These are phyloP conservation scores for Exephanes ischioxanthus DNA, from an alignment of 2,888 invertebrate genomes.

Conservation along the genomic window DNA sequence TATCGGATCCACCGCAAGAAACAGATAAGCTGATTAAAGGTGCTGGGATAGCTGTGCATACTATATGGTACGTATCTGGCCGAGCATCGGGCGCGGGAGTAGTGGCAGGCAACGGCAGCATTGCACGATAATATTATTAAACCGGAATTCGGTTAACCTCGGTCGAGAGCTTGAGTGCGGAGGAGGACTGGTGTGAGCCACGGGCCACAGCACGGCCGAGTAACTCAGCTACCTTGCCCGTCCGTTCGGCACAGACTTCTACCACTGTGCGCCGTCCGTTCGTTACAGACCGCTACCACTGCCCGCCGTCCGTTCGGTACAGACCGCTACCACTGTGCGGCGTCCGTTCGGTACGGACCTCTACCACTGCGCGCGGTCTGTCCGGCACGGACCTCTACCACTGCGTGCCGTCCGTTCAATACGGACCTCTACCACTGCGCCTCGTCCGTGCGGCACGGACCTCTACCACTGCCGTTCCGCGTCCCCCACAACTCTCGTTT, in stretches of 20 bases:
- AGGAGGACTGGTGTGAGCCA: slow-evolving; percentile 31
- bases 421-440: slow-evolving; percentile 21
- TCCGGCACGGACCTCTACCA: too few relatives aligned
- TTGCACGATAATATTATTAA: slow-evolving; percentile 67
- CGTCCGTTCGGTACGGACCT: too few relatives aligned
- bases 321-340: slow-evolving; percentile 32
- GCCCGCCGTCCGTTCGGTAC: slow-evolving; percentile 24
- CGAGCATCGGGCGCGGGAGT: slow-evolving; percentile 32
- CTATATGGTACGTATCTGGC: slow-evolving; percentile 32
- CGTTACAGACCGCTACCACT: slow-evolving; percentile 45
- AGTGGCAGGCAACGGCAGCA: slow-evolving; percentile 35
- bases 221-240: slow-evolving; percentile 42
- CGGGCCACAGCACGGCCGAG: slow-evolving; percentile 22
- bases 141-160: slow-evolving; percentile 70
- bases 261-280: slow-evolving; percentile 33
- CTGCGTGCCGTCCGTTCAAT: slow-evolving; percentile 31
- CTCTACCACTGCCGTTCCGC: background rate
- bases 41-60: slow-evolving; percentile 34
- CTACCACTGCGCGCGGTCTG: too few relatives aligned
- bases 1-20: slow-evolving; percentile 36
- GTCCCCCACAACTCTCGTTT: slow-evolving; percentile 9
- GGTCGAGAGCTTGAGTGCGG: slow-evolving; percentile 55
- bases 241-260: slow-evolving; percentile 43
- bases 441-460: slow-evolving; percentile 31
- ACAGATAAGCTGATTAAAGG: slow-evolving; percentile 56